Evolutionary conservation across 2,888 invertebrate species (phyloP).

Genomic region (Crepidodera aurea): DNA sequence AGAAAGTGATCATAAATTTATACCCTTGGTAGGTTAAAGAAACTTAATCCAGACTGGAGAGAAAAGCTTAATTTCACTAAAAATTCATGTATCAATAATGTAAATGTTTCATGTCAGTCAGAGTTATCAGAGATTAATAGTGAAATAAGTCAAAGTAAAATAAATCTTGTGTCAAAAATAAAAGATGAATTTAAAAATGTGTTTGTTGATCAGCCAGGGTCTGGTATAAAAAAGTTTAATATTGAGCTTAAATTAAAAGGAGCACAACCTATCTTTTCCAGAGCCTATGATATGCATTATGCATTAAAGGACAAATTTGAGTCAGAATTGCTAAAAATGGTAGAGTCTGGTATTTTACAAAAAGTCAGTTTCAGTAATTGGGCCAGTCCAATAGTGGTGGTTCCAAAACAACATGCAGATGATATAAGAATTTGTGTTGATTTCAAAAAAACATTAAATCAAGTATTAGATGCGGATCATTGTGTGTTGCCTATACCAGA

Average conservation of each 20-base stretch:
- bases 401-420: slow-evolving; percentile 44
- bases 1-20: slow-evolving; percentile 11
- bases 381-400: slow-evolving; percentile 51
- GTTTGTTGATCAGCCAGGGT: slow-evolving; percentile 11
- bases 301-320: slow-evolving; percentile 40
- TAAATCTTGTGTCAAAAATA: too few relatives aligned
- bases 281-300: slow-evolving; percentile 39
- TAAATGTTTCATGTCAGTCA: too few relatives aligned
- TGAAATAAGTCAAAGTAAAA: too few relatives aligned
- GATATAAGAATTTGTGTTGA: slow-evolving; percentile 41
- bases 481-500: slow-evolving; percentile 50
- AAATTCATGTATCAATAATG: too few relatives aligned
- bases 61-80: slow-evolving; percentile 2
- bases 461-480: slow-evolving; percentile 43
- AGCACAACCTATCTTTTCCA: slow-evolving; percentile 17
- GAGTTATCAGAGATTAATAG: too few relatives aligned
- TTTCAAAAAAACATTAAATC: slow-evolving; percentile 49
- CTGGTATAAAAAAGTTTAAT: slow-evolving; percentile 22
- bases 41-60: slow-evolving; percentile 18
- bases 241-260: slow-evolving; percentile 16
- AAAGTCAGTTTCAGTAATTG: slow-evolving; percentile 43
- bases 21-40: slow-evolving; percentile 16
- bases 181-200: background rate
- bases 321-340: slow-evolving; percentile 37
- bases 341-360: slow-evolving; percentile 37